Evolutionary conservation across 2,888 invertebrate genomes (phyloP), one percentile per base, ranked within the genome.

Genomic region (Drosophila macrospina): DNA sequence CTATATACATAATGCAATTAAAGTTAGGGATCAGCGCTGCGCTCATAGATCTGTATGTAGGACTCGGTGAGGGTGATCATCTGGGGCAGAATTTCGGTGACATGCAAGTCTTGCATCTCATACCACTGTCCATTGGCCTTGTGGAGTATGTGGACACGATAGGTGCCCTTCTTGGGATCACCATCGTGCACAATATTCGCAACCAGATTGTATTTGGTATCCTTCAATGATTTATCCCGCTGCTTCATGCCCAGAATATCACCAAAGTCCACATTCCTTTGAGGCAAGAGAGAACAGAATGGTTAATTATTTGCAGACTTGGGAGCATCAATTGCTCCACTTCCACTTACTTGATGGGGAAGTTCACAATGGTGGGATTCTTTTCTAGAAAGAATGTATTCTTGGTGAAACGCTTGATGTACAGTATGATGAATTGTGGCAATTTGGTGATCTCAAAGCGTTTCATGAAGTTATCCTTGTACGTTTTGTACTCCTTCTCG

Each of bases 61-160:
- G 99, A 98, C 93, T 99, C 99, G 1, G 99, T 99, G 16, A 99
- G 93, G 0, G 99, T 99, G 69, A 99, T 99, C 99, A 99, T 99
- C 93, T 99, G 99, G 4, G 99, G 99, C 64, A 99, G 93, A 89
- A 99, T 99, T 92, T 98, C 98, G 6, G 97, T 98, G 0, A 99
- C 99, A 90, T 99, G 99, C 59, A 99, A 94, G 93, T 99, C 99
- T 93, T 98, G 98, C 97, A 98, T 93, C 95, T 98, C 92, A 94
- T 97, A 96, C 96, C 96, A 96, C 85, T 96, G 96, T 5, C 96
- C 96, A 6, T 96, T 96, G 2, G 96, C 95, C 91, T 96, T 96
- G 89, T 99, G 99, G 45, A 98, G 93, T 48, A 98, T 96, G 91
- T 99, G 99, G 0, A 97, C 97, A 67, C 98, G 94, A 92, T 98